Evolutionary conservation across 1,140 invertebrate genomes (phyloP).

Genomic region (Callitettix versicolor): DNA sequence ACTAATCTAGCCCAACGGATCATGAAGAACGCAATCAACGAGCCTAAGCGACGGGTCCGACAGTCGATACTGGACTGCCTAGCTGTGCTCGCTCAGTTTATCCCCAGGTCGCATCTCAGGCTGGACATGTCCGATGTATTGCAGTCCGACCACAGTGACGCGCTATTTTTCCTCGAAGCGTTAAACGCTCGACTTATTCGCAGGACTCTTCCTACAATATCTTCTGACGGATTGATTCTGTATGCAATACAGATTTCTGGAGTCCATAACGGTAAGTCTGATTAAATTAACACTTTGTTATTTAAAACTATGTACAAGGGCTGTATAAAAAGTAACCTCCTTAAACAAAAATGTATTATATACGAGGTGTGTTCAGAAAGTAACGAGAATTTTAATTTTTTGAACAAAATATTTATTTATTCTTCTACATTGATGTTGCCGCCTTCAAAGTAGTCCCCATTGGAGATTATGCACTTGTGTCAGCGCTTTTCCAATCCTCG

Average conservation of each 20-base stretch:
- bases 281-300: too few relatives aligned
- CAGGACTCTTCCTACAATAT: constrained; percentile 50
- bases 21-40: constrained; percentile 17
- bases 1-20: constrained; percentile 42
- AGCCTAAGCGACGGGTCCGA: constrained; percentile 47
- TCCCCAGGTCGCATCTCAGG: constrained; percentile 28
- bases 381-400: too few relatives aligned
- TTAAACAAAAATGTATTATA: too few relatives aligned
- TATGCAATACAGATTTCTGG: constrained; percentile 46
- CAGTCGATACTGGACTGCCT: constrained; percentile 72
- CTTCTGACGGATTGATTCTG: constrained; percentile 53
- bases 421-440: too few relatives aligned
- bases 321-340: too few relatives aligned
- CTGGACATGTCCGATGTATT: constrained; percentile 7
- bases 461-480: too few relatives aligned
- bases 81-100: constrained; percentile 63
- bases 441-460: too few relatives aligned
- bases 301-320: too few relatives aligned
- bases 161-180: constrained; percentile 16
- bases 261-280: constrained; percentile 18
- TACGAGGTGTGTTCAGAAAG: too few relatives aligned
- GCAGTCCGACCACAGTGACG: constrained; percentile 7
- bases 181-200: constrained; percentile 44
- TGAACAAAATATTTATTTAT: too few relatives aligned
- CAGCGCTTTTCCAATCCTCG: too few relatives aligned